Conservation (phyloP, 1,140 invertebrate genomes). For the Anastatus disparis region DNA sequence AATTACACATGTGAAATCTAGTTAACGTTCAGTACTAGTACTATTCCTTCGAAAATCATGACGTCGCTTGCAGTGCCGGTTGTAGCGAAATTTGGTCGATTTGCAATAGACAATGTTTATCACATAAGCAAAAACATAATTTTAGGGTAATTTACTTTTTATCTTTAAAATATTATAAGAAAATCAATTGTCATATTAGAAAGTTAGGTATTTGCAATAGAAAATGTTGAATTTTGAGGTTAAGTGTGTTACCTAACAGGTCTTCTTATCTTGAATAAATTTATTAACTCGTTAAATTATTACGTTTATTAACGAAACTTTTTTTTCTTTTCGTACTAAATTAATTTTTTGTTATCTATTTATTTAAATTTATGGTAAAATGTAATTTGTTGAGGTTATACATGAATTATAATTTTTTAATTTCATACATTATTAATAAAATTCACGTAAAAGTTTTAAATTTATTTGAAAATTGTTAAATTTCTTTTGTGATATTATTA, state of each 20-base stretch:
- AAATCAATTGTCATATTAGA: neutral
- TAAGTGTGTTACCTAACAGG: slow-evolving; percentile 47
- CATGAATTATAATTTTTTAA: too few relatives aligned
- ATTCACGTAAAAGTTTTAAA: too few relatives aligned
- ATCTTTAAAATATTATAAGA: neutral
- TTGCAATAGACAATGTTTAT: slow-evolving; percentile 52
- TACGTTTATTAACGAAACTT: too few relatives aligned
- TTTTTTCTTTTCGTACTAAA: neutral
- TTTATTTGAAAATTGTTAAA: too few relatives aligned
- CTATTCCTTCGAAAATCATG: too few relatives aligned
- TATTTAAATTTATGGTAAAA: neutral
- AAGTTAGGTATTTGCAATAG: neutral
- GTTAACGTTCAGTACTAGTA: too few relatives aligned
- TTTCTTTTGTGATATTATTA: too few relatives aligned
- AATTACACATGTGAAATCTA: too few relatives aligned
- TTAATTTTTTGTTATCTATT: neutral
- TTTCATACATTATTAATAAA: too few relatives aligned
- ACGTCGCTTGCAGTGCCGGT: slow-evolving; percentile 53
- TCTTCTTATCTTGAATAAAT: neutral
- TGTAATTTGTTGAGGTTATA: too few relatives aligned
- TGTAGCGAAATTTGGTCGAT: slow-evolving; percentile 48
- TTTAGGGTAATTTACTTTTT: slow-evolving; percentile 47
- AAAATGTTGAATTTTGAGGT: slow-evolving; percentile 40
- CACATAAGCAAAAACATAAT: slow-evolving; percentile 48
- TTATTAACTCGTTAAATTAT: neutral